phyloP scores from a whole-genome alignment of 2,113 vertebrate genomes.

The Todiramphus saurophagus region DNA sequence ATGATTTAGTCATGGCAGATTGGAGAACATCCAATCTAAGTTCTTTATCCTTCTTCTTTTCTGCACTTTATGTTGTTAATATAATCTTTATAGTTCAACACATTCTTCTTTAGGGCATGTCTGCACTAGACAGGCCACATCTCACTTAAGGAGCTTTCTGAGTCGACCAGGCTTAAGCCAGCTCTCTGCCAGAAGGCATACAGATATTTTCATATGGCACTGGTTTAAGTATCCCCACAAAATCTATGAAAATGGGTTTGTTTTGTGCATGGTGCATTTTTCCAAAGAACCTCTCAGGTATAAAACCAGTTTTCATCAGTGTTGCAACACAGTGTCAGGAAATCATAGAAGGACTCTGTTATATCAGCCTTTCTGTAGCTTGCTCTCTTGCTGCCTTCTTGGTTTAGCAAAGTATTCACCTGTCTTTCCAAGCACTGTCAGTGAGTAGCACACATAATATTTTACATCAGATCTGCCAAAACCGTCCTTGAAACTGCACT shows the following conservation, averaged over 20 bases:
- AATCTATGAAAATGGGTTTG: not conserved
- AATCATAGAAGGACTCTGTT: not conserved
- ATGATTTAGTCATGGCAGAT: not conserved
- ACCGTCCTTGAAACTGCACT: rapidly evolving
- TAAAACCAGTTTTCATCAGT: not conserved
- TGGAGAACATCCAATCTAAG: not conserved
- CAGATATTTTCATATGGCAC: rapidly evolving
- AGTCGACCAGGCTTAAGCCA: not conserved
- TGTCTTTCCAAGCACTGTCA: not conserved
- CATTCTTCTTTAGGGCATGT: not conserved
- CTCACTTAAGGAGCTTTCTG: not conserved
- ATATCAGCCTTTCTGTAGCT: not conserved
- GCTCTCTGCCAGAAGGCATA: not conserved
- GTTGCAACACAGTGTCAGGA: not conserved
- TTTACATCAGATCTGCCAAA: not conserved
- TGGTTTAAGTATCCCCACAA: not conserved
- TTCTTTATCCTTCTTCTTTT: not conserved
- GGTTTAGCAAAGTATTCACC: not conserved
- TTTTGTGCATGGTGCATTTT: not conserved
- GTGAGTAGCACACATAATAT: not conserved
- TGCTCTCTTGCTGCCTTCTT: not conserved
- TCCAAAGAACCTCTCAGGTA: not conserved
- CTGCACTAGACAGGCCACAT: not conserved
- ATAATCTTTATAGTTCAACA: not conserved
- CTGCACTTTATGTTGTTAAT: not conserved